Percentiles rank a stretch among this genome's conserved stretches.
Evolutionary conservation across 53 echinoderm and acorn worm species (phyloP).

Genomic region (Zoroaster sp.): DNA sequence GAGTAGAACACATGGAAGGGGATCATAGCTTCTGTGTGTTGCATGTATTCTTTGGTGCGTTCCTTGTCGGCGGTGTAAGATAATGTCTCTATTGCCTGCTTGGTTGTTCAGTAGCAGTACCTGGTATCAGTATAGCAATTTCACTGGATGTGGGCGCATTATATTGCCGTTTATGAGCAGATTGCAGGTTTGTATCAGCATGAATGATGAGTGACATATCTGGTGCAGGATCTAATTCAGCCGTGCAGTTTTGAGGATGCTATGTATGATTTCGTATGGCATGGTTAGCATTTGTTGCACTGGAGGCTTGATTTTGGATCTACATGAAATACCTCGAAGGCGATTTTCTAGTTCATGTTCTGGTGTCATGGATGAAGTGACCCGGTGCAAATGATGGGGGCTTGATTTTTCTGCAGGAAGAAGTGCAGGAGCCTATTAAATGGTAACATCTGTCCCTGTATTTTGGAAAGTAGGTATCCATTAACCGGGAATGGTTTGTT

Average conservation of each 20-base stretch:
- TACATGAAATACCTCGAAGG: neutral
- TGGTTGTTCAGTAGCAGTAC: conserved; percentile 12
- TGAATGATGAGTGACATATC: conserved; percentile 14
- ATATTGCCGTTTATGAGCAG: conserved; percentile 13
- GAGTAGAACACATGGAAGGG: conserved; percentile 53
- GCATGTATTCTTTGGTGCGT: conserved; percentile 34
- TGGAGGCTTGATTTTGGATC: neutral
- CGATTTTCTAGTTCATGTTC: conserved; percentile 42
- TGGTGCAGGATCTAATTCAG: neutral
- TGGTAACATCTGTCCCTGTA: conserved; percentile 60
- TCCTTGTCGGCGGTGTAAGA: conserved; percentile 19
- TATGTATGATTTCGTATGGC: conserved; percentile 37
- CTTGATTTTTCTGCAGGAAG: neutral
- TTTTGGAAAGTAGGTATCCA: conserved; percentile 48
- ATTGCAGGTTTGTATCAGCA: neutral
- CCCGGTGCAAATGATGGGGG: conserved; percentile 64
- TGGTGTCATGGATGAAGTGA: conserved; percentile 61
- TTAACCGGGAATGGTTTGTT: conserved; percentile 29
- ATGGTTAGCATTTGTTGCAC: conserved; percentile 34
- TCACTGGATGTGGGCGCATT: conserved; percentile 50
- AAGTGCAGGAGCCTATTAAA: conserved; percentile 17
- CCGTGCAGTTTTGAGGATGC: conserved; percentile 27
- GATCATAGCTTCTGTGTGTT: conserved; percentile 54
- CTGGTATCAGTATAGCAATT: conserved; percentile 48
- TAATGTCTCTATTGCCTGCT: conserved; percentile 11